Percentiles rank a stretch among this genome's conserved stretches.
phyloP scores from a whole-genome alignment of 2,888 invertebrate genomes.

The Caenorhabditis virilis region DNA sequence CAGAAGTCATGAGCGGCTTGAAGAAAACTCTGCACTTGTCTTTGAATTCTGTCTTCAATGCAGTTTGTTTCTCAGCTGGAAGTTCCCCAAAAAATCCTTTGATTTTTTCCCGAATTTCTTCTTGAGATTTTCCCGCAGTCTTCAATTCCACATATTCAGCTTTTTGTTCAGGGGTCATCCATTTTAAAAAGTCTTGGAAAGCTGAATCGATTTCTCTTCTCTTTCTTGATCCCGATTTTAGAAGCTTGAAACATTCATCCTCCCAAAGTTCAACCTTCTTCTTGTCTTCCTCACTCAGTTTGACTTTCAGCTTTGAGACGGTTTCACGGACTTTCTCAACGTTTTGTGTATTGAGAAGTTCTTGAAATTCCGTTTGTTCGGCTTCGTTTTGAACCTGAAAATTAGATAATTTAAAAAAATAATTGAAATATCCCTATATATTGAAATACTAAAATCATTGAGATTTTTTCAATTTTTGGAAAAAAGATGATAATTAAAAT shows the following conservation, averaged over 20 bases:
- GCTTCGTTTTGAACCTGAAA: no score
- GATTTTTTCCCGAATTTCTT: constrained; percentile 47
- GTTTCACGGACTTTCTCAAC: constrained; percentile 34
- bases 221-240: constrained; percentile 11
- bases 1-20: constrained; percentile 25
- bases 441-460: no score
- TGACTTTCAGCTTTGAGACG: constrained; percentile 43
- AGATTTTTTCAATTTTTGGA: no score
- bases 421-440: no score
- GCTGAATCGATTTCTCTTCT: constrained; percentile 30
- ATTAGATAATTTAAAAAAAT: no score
- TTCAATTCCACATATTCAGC: constrained; percentile 13
- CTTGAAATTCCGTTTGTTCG: no score
- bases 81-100: constrained; percentile 49
- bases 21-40: constrained; percentile 45
- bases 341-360: no score
- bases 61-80: constrained; percentile 33
- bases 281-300: constrained; percentile 37
- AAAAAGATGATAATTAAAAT: no score
- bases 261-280: constrained; percentile 40
- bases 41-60: constrained; percentile 42
- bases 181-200: constrained; percentile 33
- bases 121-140: constrained; percentile 36
- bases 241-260: constrained; percentile 33
- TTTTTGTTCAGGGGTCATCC: constrained; percentile 51